A percentile compares a stretch with the other conserved stretches of the same genome.
Conservation (phyloP, 2,888 invertebrate species). For the Oconnorella tubifera region DNA sequence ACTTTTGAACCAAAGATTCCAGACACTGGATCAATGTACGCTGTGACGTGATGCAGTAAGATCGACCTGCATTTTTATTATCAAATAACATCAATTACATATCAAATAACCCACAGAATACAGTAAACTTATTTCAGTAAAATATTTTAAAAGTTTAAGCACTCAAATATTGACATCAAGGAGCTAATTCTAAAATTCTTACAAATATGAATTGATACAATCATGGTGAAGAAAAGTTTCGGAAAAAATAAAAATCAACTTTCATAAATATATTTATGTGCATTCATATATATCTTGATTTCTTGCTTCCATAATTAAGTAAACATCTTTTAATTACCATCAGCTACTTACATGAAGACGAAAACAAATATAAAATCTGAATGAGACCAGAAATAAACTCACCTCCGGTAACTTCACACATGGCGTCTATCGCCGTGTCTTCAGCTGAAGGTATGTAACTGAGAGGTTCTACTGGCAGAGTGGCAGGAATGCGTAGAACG, state of each 20-base stretch:
- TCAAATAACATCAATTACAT: too few relatives aligned
- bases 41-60: conserved; percentile 91
- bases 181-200: too few relatives aligned
- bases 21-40: conserved; percentile 92
- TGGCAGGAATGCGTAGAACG: conserved; percentile 78
- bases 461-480: conserved; percentile 68
- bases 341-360: neutral
- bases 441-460: conserved; percentile 78
- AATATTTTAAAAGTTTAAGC: too few relatives aligned
- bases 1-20: conserved; percentile 93
- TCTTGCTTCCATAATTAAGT: too few relatives aligned
- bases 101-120: too few relatives aligned
- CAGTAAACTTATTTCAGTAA: too few relatives aligned
- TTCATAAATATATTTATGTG: too few relatives aligned
- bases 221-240: too few relatives aligned
- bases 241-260: too few relatives aligned
- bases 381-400: conserved; percentile 35
- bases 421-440: conserved; percentile 88
- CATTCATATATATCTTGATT: too few relatives aligned
- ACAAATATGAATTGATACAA: too few relatives aligned
- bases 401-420: conserved; percentile 99
- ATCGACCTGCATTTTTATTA: conserved; percentile 79
- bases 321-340: too few relatives aligned
- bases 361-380: conserved; percentile 9
- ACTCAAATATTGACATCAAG: neutral